Conservation (phyloP, 2,113 vertebrate species). For the Aptenodytes forsteri region DNA sequence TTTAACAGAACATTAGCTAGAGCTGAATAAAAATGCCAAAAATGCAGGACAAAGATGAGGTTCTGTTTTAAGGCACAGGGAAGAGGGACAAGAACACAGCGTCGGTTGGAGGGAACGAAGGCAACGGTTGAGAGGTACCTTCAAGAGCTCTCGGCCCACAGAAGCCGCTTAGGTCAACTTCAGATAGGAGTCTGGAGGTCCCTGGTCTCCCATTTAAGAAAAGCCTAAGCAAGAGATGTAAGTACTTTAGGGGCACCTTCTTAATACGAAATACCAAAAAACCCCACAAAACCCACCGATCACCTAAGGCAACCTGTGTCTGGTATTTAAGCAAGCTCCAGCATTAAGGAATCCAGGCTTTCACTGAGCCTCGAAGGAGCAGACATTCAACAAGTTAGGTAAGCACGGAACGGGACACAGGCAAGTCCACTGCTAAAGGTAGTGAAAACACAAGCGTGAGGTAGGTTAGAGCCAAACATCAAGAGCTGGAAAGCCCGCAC, state of each 20-base stretch:
- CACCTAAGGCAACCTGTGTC: rapidly evolving
- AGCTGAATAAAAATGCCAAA: neutral
- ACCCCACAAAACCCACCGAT: rapidly evolving
- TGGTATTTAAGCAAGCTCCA: neutral
- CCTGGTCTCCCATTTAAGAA: neutral
- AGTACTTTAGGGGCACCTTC: neutral
- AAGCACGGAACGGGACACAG: neutral
- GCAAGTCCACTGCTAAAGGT: rapidly evolving
- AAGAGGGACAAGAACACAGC: rapidly evolving
- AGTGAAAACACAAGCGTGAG: neutral
- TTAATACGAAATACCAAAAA: neutral
- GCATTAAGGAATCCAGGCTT: neutral
- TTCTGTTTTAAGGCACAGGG: neutral
- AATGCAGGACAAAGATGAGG: neutral
- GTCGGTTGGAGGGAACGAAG: neutral
- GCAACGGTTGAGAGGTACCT: neutral
- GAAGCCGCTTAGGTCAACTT: neutral
- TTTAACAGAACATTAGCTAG: neutral
- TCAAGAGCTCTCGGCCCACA: neutral
- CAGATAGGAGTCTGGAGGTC: neutral
- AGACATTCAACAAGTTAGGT: no score
- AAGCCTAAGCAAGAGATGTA: neutral
- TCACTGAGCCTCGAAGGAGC: neutral
- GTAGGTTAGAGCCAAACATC: neutral
- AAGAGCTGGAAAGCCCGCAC: neutral